phyloP scores from a whole-genome alignment of 2,113 vertebrate genomes.

The Romanogobio albipinnatus region DNA sequence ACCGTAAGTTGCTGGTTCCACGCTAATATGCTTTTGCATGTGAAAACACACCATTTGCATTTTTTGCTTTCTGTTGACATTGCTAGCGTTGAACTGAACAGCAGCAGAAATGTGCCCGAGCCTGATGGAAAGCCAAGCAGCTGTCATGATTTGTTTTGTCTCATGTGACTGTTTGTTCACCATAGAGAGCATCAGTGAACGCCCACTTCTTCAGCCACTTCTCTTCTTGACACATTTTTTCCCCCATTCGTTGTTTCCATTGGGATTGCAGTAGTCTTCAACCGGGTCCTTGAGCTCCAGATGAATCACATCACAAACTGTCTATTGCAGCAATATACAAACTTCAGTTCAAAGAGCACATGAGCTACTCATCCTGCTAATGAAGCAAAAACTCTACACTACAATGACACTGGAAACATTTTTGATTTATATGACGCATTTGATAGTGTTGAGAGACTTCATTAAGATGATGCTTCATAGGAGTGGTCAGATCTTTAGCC shows the following conservation, averaged over 20 bases:
- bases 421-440: background rate
- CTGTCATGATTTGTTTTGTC: constrained; percentile 45
- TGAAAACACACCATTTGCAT: constrained; percentile 34
- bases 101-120: constrained; percentile 59
- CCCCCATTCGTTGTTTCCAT: background rate
- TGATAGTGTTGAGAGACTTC: background rate
- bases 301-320: background rate
- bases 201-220: background rate
- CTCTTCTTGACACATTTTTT: background rate
- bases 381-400: background rate
- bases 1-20: constrained; percentile 45
- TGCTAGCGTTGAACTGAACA: constrained; percentile 58
- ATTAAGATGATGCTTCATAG: background rate
- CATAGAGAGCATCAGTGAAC: constrained; percentile 42
- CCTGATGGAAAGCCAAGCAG: constrained; percentile 54
- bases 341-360: background rate
- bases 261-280: background rate
- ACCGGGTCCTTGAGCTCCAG: background rate
- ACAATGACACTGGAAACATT: background rate
- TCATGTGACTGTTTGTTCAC: constrained; percentile 68
- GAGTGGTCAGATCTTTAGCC: background rate
- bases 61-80: constrained; percentile 67
- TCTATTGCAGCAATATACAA: background rate
- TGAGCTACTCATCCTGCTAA: background rate
- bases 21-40: constrained; percentile 65